Conservation (phyloP, 2,797 vertebrate genomes). For the Sternotherus odoratus region DNA sequence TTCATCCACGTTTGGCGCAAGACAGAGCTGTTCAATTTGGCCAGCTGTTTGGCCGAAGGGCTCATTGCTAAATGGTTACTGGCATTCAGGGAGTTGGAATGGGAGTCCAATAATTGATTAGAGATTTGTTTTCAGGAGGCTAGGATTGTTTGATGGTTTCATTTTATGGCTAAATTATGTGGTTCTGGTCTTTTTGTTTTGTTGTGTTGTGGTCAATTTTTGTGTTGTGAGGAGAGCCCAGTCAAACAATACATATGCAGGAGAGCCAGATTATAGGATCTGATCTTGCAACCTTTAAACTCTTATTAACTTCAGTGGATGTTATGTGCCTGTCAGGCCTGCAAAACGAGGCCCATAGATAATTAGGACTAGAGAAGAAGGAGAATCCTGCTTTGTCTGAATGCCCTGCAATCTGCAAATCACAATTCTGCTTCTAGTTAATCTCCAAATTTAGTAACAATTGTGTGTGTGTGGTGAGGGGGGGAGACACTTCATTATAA, state of each 20-base stretch:
- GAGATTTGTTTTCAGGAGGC: not conserved
- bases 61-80: not conserved
- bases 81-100: not conserved
- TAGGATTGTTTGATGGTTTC: not conserved
- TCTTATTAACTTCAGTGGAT: not conserved
- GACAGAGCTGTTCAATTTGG: rapidly evolving
- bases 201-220: not conserved
- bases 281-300: not conserved
- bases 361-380: constrained; percentile 10
- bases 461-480: not conserved
- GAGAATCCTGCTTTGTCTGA: not conserved
- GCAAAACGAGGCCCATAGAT: not conserved
- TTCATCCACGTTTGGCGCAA: not conserved
- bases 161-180: not conserved
- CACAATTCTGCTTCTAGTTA: not conserved
- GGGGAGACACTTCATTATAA: not conserved
- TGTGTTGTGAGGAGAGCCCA: not conserved
- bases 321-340: not conserved
- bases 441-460: constrained; percentile 6
- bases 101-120: not conserved
- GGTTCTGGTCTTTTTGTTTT: not conserved
- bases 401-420: not conserved
- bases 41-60: not conserved
- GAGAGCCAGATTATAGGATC: not conserved
- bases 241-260: not conserved